phyloP scores from a whole-genome alignment of 2,113 vertebrate species.

The Trematomus loennbergii region DNA sequence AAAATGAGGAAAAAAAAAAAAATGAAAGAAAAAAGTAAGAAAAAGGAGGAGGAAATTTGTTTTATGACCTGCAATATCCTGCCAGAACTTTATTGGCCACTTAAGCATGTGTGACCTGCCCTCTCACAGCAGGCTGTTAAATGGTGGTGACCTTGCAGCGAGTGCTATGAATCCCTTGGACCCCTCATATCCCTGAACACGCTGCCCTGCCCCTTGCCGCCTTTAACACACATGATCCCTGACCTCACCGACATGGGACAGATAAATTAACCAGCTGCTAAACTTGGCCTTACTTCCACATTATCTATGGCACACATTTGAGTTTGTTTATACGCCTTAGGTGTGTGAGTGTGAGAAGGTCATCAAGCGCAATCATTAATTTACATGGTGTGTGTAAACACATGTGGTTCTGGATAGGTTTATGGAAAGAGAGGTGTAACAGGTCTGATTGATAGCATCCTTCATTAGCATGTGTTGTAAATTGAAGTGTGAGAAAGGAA shows the following conservation, averaged over 20 bases:
- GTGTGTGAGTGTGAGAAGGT: conserved; percentile 54
- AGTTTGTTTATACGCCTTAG: conserved; percentile 58
- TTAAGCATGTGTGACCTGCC: conserved; percentile 72
- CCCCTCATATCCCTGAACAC: conserved; percentile 35
- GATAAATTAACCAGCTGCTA: conserved; percentile 70
- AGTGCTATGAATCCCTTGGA: conserved; percentile 34
- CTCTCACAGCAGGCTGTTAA: conserved; percentile 73
- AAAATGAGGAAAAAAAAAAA: background rate
- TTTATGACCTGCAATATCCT: conserved; percentile 83
- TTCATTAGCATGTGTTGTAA: conserved; percentile 37
- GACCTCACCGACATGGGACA: conserved; percentile 49
- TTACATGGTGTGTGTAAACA: conserved; percentile 68
- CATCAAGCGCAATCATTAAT: conserved; percentile 68
- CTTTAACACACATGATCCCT: conserved; percentile 59
- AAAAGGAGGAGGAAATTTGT: conserved; percentile 51
- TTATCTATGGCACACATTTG: conserved; percentile 56
- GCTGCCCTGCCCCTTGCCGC: conserved; percentile 21
- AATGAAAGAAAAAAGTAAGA: background rate
- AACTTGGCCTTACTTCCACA: conserved; percentile 49
- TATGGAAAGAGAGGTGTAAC: conserved; percentile 62
- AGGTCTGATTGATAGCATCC: conserved; percentile 73
- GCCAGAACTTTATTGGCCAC: conserved; percentile 75
- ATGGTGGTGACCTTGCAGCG: conserved; percentile 62
- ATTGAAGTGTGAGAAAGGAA: conserved; percentile 39
- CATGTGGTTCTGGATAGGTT: conserved; percentile 67